Conservation (phyloP, 1,140 invertebrate genomes). For the Geopemphigus sp. region DNA sequence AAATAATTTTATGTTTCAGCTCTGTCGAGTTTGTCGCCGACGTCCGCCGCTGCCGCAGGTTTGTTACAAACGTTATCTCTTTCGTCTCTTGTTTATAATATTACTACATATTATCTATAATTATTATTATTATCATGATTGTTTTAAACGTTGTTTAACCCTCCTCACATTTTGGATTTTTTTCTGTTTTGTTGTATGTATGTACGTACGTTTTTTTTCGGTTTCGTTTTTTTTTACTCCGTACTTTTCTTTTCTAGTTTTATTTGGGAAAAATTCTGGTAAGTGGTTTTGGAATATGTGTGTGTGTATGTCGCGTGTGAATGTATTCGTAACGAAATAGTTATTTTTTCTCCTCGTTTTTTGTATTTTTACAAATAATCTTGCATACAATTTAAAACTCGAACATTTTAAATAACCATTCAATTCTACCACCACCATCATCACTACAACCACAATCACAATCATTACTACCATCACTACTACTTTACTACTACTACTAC, state of each 20-base stretch:
- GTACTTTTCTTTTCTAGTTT: constrained; percentile 47
- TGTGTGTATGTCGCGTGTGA: neutral
- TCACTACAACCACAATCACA: too few relatives aligned
- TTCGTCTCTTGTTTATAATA: neutral
- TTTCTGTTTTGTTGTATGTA: constrained; percentile 7
- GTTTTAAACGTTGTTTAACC: too few relatives aligned
- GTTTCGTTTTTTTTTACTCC: constrained; percentile 21
- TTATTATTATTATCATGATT: too few relatives aligned
- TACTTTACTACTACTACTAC: too few relatives aligned
- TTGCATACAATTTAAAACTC: too few relatives aligned
- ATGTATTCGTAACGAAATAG: neutral
- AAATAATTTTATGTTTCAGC: constrained; percentile 51
- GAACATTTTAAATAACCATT: too few relatives aligned
- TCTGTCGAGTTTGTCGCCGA: constrained; percentile 52
- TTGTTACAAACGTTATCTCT: constrained; percentile 11
- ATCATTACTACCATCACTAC: too few relatives aligned
- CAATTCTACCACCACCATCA: too few relatives aligned
- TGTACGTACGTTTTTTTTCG: neutral
- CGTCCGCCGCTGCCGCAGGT: constrained; percentile 52
- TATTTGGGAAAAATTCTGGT: constrained; percentile 44
- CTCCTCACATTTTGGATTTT: neutral
- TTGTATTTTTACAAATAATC: too few relatives aligned
- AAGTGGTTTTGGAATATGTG: constrained; percentile 23
- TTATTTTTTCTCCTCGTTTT: neutral
- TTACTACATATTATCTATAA: neutral